Base-by-base conservation (phyloP, 2,888 invertebrate species). In the Fragum whitleyi region DNA sequence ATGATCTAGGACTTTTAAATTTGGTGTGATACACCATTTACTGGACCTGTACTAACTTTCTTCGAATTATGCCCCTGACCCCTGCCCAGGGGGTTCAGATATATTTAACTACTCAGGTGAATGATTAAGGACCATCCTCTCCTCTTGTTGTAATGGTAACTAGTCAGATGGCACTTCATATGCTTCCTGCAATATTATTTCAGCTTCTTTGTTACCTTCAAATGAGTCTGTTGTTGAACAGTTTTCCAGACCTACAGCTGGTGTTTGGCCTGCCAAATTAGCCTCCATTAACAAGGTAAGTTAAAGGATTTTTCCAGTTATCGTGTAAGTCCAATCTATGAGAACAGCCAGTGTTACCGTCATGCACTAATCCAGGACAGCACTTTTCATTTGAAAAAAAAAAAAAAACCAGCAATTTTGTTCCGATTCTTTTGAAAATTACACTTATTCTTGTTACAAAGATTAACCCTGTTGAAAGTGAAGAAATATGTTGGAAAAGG, bases 281-380 rank as follows among this genome's bases (percentile, higher is more conserved):
- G 65, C 74, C 65, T 47, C 53, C 19, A 47, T 9, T 42, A 74
- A 74, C 53, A 53, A 53, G 62, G 65, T 65, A 74, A 74, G 74
- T 74, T 42, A 21, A 72, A 14, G 53, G 53, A 21, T 53, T 53
- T 53, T 7, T n/a, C 23, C 53, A 53, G 53, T 53, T n/a, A 23
- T 47, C 53, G n/a, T 53, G 53, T 53, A 53, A 53, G n/a, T 36
- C 16, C 53, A 53, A 14, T 53, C 53, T 51, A 51, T 53, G 53
- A 53, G 53, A 53, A 53, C 23, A 53, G 53, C n/a, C n/a, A 53
- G n/a, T 23, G 53, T 23, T 19, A 53, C 53, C 53, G 21, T 21
- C 53, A 53, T 53, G 53, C 7, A 23, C 53, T 53, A 53, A 53
- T 53, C 53, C 16, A 23, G 53, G n/a, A 53, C 6, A 53, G 53